Base-by-base conservation (phyloP, 1,140 invertebrate genomes). In the Aphelenchoides besseyi region DNA sequence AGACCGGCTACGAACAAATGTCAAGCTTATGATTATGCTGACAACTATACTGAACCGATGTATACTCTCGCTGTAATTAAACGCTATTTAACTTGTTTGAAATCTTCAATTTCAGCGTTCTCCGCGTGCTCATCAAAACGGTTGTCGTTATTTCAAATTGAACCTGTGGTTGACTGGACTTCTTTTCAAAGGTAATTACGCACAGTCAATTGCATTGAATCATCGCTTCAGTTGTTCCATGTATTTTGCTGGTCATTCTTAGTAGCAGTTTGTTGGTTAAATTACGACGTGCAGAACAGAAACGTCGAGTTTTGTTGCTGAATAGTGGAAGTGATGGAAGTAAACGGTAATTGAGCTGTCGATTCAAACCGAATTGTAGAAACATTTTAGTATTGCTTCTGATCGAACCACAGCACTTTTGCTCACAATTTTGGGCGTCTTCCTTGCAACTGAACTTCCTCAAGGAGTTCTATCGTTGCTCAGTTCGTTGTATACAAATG, bases 121-220 rank as follows among this genome's bases (percentile, higher is more conserved):
- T 0, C 59, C 59, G n/a, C 16, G n/a, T 8, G 77, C 79, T 0
- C 67, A 72, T 8, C 59, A 68, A 16, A 75, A 81, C 68, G 79
- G 77, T 35, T 82, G 80, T 36, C 66, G 66, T 35, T 41, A 76
- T 2, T 82, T 82, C 52, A 82, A 82, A 70, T 62, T 61, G 26
- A 82, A 82, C 69, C 64, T 82, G 23, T 82, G 80, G 80, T 54
- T 82, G 48, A 80, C 79, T 59, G 80, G 80, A n/a, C 68, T 76
- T 41, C 36, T 80, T 23, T 82, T 82, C 64, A 81, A 81, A 66
- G 41, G 74, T 75, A 23, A 54, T n/a, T 48, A 2, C 9, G 0
- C 5, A 53, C 16, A 29, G 0, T 2, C 16, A 32, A 18, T 23
- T 59, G n/a, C 29, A 53, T 74, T 26, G 9, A 62, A 62, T 23